These are phyloP conservation scores for Euglossa dilemma DNA, from an alignment of 1,140 invertebrate species.

Conservation along the genomic window DNA sequence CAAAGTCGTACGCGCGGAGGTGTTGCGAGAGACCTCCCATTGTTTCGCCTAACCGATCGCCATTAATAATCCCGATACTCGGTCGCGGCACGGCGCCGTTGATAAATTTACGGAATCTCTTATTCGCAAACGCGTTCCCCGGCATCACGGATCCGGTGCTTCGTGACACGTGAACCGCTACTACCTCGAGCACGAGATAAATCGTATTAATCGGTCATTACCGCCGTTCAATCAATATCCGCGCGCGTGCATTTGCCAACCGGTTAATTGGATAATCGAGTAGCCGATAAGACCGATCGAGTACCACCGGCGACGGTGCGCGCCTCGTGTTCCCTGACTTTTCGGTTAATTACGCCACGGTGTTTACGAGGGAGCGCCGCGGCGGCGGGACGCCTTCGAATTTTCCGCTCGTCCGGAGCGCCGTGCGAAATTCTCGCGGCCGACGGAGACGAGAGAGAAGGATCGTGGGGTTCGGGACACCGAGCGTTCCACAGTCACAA, in stretches of 20 bases:
- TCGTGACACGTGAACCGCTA: background rate
- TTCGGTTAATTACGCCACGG: conserved; percentile 19
- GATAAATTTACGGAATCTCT: background rate
- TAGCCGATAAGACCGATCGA: conserved; percentile 31
- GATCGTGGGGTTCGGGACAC: too few species aligned
- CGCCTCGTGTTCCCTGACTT: conserved; percentile 8
- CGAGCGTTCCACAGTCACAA: conserved; percentile 21
- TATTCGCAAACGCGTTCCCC: background rate
- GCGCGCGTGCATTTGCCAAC: conserved; percentile 23
- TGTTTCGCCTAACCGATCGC: background rate
- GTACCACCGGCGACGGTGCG: conserved; percentile 2
- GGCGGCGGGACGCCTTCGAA: background rate
- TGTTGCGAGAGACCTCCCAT: background rate
- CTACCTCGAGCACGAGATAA: background rate
- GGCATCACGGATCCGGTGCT: background rate
- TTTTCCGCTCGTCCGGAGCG: background rate
- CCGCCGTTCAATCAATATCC: conserved; percentile 24
- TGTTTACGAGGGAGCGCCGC: background rate
- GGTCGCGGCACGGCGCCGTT: background rate
- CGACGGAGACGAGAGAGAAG: background rate
- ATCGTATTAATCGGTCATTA: conserved; percentile 26
- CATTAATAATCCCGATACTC: background rate
- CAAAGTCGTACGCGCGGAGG: too few species aligned
- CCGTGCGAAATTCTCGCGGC: background rate
- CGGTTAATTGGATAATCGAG: conserved; percentile 39